These are phyloP conservation scores for Germaria angustata DNA, from an alignment of 2,888 invertebrate species.

Conservation along the genomic window DNA sequence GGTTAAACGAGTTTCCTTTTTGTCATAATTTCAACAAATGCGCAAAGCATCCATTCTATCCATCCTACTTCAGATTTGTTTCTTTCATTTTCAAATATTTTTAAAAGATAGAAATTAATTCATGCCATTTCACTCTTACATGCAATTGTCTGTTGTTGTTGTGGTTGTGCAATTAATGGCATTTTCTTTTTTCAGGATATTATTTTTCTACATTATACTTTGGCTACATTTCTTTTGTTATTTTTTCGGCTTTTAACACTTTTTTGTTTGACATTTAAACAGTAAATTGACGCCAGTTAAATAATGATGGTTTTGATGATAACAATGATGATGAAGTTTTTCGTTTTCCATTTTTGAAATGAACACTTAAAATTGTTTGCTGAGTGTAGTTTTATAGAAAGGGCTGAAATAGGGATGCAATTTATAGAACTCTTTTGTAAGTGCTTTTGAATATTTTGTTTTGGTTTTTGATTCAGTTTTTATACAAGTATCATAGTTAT, in stretches of 20 bases:
- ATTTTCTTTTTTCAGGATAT: constrained; percentile 28
- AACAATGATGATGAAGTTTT: constrained; percentile 34
- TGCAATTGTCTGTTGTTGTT: not conserved
- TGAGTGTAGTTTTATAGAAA: not conserved
- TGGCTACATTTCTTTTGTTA: constrained; percentile 62
- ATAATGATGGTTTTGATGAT: constrained; percentile 70
- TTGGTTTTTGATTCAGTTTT: too few relatives aligned
- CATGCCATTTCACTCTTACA: constrained; percentile 38
- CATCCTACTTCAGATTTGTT: constrained; percentile 46
- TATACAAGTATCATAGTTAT: too few relatives aligned
- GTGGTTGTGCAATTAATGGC: constrained; percentile 15
- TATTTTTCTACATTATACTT: constrained; percentile 52
- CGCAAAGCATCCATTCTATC: constrained; percentile 40
- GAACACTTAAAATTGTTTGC: not conserved
- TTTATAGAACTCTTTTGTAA: not conserved
- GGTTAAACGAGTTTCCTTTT: constrained; percentile 51
- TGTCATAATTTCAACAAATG: constrained; percentile 8
- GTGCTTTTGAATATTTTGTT: not conserved
- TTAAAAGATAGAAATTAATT: not conserved
- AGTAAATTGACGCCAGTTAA: constrained; percentile 79
- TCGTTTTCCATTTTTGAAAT: not conserved
- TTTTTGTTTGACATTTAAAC: constrained; percentile 78
- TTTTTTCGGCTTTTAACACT: constrained; percentile 73
- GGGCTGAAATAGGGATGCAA: not conserved
- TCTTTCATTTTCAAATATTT: constrained; percentile 41